These are phyloP conservation scores for Thalassaphorura encarpata DNA, from an alignment of 1,140 invertebrate genomes.

Conservation along the genomic window DNA sequence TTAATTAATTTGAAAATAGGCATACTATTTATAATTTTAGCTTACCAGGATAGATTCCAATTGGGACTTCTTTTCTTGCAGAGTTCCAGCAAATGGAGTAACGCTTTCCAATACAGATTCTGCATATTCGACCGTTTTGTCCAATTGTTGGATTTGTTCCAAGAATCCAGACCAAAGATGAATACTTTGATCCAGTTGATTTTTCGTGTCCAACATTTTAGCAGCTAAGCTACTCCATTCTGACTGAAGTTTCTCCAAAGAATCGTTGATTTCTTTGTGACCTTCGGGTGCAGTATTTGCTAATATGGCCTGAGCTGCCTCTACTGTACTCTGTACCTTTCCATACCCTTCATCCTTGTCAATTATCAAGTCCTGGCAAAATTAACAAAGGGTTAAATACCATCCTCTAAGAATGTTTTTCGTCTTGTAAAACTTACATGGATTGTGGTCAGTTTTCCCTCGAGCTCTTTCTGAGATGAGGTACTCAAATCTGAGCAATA, in stretches of 20 bases:
- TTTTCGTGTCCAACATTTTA: conserved; percentile 78
- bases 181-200: conserved; percentile 69
- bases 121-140: conserved; percentile 69
- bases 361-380: conserved; percentile 62
- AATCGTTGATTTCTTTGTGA: conserved; percentile 73
- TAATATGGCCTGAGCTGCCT: conserved; percentile 80
- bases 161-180: conserved; percentile 79
- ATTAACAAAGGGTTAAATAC: too few species aligned
- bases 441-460: conserved; percentile 70
- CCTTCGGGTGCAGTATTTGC: conserved; percentile 82
- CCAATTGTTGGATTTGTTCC: conserved; percentile 73
- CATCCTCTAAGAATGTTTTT: background rate
- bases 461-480: conserved; percentile 70
- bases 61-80: conserved; percentile 73
- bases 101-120: conserved; percentile 60
- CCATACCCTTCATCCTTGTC: conserved; percentile 84
- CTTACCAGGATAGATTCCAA: conserved; percentile 66
- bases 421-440: conserved; percentile 35
- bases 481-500: conserved; percentile 72
- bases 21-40: background rate
- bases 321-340: conserved; percentile 73
- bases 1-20: background rate
- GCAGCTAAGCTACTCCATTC: conserved; percentile 77
- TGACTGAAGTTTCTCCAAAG: conserved; percentile 71
- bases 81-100: conserved; percentile 60